Evolutionary conservation across 2,888 invertebrate genomes (phyloP), one percentile per base, ranked within the genome.

Genomic region (Zygogramma bicolorata): DNA sequence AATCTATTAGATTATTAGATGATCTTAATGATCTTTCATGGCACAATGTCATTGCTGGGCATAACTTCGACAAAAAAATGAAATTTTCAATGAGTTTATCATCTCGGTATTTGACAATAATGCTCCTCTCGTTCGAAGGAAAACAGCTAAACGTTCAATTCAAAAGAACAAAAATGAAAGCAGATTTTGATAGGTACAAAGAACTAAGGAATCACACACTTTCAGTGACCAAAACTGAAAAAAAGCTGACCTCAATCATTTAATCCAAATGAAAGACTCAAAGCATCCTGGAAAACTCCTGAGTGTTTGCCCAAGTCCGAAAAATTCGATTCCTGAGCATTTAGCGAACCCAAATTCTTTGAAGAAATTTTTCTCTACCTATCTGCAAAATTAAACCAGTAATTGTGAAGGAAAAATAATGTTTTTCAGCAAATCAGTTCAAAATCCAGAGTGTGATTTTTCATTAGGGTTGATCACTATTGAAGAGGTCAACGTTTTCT

Each of bases 391-490:
- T 60, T 31, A 18, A 34, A 34, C 31, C n/a, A 29, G 29, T 60
- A 18, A 60, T 29, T 34, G 29, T 60, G 60, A 60, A 5, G 60
- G 34, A n/a, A 60, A 60, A 60, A 60, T 60, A 29, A 29, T 20
- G 6, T 60, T 34, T 7, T 4, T 20, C 10, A 60, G 29, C 15
- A 18, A 3, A 6, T 34, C 60, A 60, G 60, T 34, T 34, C 34
- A 60, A 13, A 34, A 60, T 60, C 60, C 34, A 29, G 7, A 31
- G n/a, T 29, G 2, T 27, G 34, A 60, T 3, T 60, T 60, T 34
- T 34, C 60, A 34, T 60, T 60, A n/a, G 27, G n/a, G n/a, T n/a
- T n/a, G n/a, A n/a, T n/a, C n/a, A n/a, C n/a, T n/a, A n/a, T n/a
- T n/a, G 57, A 57, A 25, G 57, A 57, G 27, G 20, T 8, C 7